Evolutionary conservation across 1,140 invertebrate species (phyloP).

Genomic region (Brachionus paranguensis): DNA sequence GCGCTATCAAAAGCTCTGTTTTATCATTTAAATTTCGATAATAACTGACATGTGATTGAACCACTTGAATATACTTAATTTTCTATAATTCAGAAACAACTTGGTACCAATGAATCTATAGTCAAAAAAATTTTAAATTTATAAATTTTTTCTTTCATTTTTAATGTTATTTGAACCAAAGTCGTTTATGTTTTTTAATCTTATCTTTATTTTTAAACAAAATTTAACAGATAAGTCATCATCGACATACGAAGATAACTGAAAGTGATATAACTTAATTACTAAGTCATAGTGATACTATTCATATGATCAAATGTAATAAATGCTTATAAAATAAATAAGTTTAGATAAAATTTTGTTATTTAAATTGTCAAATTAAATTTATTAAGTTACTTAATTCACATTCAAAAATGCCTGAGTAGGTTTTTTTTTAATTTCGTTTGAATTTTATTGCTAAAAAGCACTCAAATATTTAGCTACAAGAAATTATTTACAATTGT

Average conservation of each 20-base stretch:
- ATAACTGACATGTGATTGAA: neutral
- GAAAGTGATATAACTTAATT: neutral
- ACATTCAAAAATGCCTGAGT: conserved; percentile 3
- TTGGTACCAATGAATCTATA: neutral
- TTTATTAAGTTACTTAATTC: neutral
- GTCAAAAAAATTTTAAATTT: neutral
- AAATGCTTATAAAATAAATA: neutral
- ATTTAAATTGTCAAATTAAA: neutral
- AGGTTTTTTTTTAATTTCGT: neutral
- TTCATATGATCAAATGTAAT: neutral
- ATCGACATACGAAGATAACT: neutral
- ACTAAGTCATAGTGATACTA: neutral
- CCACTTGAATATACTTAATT: neutral
- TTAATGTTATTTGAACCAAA: neutral
- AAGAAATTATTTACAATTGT: neutral
- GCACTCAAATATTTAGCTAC: neutral
- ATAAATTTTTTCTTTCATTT: neutral
- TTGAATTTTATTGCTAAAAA: neutral
- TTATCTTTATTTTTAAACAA: neutral
- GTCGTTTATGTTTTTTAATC: neutral
- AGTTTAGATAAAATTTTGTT: neutral
- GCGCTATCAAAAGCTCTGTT: neutral
- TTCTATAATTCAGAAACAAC: neutral
- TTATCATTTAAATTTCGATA: neutral
- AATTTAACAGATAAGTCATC: neutral